These are phyloP conservation scores for Aplidium turbinatum DNA, from an alignment of 23 tunicate species.

Conservation along the genomic window DNA sequence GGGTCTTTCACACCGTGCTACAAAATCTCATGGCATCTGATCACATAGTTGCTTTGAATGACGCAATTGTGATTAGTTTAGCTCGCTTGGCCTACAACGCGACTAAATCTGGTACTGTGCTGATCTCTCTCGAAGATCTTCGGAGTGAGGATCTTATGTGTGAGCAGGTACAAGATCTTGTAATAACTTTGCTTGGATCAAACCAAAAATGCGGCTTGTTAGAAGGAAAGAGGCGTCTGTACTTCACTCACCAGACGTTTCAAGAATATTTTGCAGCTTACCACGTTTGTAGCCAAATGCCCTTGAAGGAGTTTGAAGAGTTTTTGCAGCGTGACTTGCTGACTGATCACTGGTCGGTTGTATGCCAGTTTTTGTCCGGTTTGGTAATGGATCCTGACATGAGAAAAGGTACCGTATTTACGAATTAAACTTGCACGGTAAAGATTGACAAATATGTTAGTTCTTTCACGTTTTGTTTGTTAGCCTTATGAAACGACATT, in stretches of 20 bases:
- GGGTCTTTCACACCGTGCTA: neutral
- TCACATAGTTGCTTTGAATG: neutral
- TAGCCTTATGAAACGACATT: no score
- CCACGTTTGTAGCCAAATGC: neutral
- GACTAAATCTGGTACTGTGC: neutral
- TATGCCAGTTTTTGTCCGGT: neutral
- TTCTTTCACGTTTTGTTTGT: no score
- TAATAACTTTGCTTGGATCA: neutral
- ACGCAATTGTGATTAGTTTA: neutral
- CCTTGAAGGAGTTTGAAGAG: neutral
- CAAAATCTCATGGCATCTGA: neutral
- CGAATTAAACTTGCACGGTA: no score
- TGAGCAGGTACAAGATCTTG: neutral
- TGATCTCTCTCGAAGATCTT: neutral
- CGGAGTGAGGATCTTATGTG: neutral
- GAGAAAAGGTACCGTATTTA: neutral
- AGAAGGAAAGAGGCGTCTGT: neutral
- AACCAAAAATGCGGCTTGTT: neutral
- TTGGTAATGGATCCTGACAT: neutral
- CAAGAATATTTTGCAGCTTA: neutral
- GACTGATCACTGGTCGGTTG: neutral
- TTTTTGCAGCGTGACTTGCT: neutral
- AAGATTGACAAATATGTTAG: no score
- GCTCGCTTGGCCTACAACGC: neutral
- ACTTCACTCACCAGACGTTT: neutral